Conservation (phyloP, 1,140 invertebrate genomes). For the Drosophila lacteicornis region DNA sequence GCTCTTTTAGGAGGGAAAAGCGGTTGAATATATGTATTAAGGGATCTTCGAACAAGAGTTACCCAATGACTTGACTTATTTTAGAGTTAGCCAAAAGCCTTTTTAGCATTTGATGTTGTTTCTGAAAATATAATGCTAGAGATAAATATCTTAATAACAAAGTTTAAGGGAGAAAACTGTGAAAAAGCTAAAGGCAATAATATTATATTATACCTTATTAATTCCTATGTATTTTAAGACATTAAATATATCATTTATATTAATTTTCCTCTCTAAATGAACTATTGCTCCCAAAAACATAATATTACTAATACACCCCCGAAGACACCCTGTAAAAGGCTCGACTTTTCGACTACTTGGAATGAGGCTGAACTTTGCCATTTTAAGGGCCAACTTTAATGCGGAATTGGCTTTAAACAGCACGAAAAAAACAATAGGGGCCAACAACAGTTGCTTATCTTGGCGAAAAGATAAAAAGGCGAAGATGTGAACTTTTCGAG, state of each 20-base stretch:
- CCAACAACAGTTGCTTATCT: conserved; percentile 45
- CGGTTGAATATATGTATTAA: conserved; percentile 2
- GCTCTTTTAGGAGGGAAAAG: conserved; percentile 2
- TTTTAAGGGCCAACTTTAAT: conserved; percentile 8
- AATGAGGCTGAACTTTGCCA: conserved; percentile 6
- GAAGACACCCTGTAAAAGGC: neutral
- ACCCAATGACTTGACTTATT: neutral
- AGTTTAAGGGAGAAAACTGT: no score
- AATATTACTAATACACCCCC: conserved; percentile 6
- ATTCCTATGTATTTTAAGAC: no score
- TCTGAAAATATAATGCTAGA: no score
- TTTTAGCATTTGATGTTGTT: neutral
- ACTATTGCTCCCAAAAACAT: no score
- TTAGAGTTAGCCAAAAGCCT: neutral
- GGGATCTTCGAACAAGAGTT: neutral
- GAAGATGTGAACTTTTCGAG: conserved; percentile 19
- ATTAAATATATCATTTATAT: neutral
- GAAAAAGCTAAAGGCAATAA: no score
- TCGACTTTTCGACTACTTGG: neutral
- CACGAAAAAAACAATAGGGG: neutral
- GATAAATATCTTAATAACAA: no score
- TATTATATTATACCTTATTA: no score
- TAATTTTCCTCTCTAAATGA: neutral
- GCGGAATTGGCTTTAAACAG: conserved; percentile 15
- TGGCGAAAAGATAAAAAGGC: neutral